These are phyloP conservation scores for Glaucopsyche alexis DNA, from an alignment of 2,888 invertebrate species.

Conservation along the genomic window DNA sequence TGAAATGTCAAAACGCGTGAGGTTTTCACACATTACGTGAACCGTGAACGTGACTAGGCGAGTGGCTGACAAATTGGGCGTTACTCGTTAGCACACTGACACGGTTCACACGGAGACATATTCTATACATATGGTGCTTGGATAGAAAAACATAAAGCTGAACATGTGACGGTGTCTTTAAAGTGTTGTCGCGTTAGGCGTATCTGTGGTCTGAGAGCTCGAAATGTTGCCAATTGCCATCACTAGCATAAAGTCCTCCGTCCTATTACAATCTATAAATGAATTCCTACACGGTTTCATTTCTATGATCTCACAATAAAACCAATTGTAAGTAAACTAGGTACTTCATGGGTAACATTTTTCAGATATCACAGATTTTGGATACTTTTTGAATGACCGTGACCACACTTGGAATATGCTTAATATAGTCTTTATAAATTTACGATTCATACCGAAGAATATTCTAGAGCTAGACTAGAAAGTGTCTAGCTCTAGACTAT, in stretches of 20 bases:
- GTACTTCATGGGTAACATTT: too few species aligned
- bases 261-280: background rate
- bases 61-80: conserved; percentile 24
- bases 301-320: too few species aligned
- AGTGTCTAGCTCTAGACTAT: too few species aligned
- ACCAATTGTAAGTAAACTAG: too few species aligned
- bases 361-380: too few species aligned
- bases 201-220: background rate
- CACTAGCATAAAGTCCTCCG: background rate
- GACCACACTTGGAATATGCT: too few species aligned
- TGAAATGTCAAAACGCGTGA: conserved; percentile 13
- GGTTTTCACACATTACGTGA: conserved; percentile 21
- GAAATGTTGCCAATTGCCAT: background rate
- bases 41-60: conserved; percentile 13
- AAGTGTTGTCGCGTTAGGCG: background rate
- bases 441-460: too few species aligned
- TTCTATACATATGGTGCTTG: conserved; percentile 6
- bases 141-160: background rate
- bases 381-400: too few species aligned
- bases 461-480: too few species aligned
- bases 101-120: conserved; percentile 30
- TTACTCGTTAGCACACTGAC: conserved; percentile 29
- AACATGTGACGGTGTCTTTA: background rate
- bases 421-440: too few species aligned
- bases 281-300: too few species aligned